Base-by-base conservation (phyloP, 2,113 vertebrate genomes). In the Pitta sordida region DNA sequence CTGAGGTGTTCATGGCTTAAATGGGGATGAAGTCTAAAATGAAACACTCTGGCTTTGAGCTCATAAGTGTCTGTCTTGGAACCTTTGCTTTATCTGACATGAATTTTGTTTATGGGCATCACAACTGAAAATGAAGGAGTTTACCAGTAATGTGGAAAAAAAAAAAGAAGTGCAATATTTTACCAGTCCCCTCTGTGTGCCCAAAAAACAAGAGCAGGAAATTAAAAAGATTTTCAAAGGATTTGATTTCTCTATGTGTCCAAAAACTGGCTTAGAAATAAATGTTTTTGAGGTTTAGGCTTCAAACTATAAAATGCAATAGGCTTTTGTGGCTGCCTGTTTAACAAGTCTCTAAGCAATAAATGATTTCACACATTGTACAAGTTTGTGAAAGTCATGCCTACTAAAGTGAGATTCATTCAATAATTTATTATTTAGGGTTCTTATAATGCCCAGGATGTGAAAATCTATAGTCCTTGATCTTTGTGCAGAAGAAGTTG, bases 171-270 rank as follows among this genome's bases (percentile, higher is more conserved):
- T 77, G 24, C 92, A 92, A 88, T 90, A 80, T 64, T 89, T 83
- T 80, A 86, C 60, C 80, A 9, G 82, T 70, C 63, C 59, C 27
- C 39, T 90, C 87, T 82, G 82, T 90, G 86, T 91, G 90, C 53
- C 68, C 71, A 62, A 51, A 80, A 73, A 95, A 92, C 0, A 37
- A 70, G 34, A 88, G 92, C 92, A 94, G 94, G 94, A 96, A 96
- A 97, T 95, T 85, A 95, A 96, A 95, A 84, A 70, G 34, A 94
- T 92, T 94, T 97, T 93, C 94, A 79, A 88, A 86, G 88, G 52
- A 13, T 73, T 96, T 95, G 59, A 95, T 90, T 95, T 94, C 76
- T 93, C 32, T 48, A 13, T 78, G 23, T 90, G 83, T 78, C 67
- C 46, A 89, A 77, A 93, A 84, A 78, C 49, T 73, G 48, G 65